Evolutionary conservation across 2,113 vertebrate genomes (phyloP), one percentile per base, ranked within the genome.

Genomic region (Paralichthys olivaceus): DNA sequence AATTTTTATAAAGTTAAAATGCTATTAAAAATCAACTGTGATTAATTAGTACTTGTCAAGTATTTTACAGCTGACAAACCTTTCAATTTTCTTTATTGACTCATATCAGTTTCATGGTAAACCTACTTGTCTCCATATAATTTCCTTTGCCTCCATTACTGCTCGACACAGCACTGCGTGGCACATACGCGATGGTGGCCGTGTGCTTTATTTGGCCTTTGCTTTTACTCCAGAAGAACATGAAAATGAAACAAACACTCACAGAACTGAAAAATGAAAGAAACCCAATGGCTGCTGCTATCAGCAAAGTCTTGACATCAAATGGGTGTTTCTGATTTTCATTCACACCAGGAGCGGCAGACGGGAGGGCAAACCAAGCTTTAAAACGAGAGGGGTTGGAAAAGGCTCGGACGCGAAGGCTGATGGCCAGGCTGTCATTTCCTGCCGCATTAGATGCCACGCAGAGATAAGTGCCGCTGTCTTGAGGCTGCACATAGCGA

Each of bases 221-320:
- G 84, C 95, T 88, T 61, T 95, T 95, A 78, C 95, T 96, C 96
- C 96, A 97, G 57, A 96, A 90, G 69, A 96, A 93, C 69, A 97
- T 96, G 79, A 97, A 94, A 62, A 95, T 47, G 28, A 97, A 97
- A 76, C 96, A 97, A 7, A 96, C 51, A 7, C 91, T 90, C 26
- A 97, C 95, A 0, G 96, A 96, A 84, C 95, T 94, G 37, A 96
- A 94, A 84, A 97, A 97, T 1, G 95, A 96, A 28, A 96, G 78
- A 53, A 96, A 92, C 2, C 96, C 96, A 1, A 96, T 95, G 0
- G 94, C 95, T 4, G 94, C 87, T 20, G 96, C 95, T 23, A 97
- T 92, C 28, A 92, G 82, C 25, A 97, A 89, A 0, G 95, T 95
- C 75, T 94, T 95, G 64, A 93, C 64, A 53, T 95, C 95, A 37